Percentiles rank a stretch among this genome's conserved stretches.
Conservation (phyloP, 2,888 invertebrate species). For the Dryocosmus kuriphilus region DNA sequence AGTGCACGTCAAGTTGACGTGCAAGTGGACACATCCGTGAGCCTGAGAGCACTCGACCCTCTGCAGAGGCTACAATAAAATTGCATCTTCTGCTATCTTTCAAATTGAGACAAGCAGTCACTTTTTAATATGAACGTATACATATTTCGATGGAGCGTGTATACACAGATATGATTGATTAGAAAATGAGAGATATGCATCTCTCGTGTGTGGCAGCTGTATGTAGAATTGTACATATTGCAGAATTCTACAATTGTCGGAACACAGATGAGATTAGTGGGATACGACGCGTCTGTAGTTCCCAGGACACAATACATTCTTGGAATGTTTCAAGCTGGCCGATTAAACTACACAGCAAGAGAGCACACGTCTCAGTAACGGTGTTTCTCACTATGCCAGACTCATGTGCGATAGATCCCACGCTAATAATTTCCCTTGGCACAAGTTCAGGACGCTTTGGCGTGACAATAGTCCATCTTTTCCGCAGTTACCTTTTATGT, state of each 20-base stretch:
- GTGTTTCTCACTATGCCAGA: conserved; percentile 63
- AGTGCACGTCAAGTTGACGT: conserved; percentile 35
- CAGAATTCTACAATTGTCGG: conserved; percentile 51
- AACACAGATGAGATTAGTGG: conserved; percentile 59
- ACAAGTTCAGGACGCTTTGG: conserved; percentile 61
- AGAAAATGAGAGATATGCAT: conserved; percentile 25
- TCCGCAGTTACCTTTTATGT: neutral
- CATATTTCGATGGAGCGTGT: conserved; percentile 21
- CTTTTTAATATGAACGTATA: conserved; percentile 27
- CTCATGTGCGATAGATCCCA: conserved; percentile 69
- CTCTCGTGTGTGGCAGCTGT: conserved; percentile 17
- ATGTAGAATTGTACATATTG: neutral
- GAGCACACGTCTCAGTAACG: conserved; percentile 66
- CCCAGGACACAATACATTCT: conserved; percentile 71
- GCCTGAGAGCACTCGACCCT: conserved; percentile 34
- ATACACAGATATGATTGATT: conserved; percentile 12
- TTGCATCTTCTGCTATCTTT: conserved; percentile 31
- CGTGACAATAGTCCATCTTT: conserved; percentile 55
- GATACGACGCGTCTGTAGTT: conserved; percentile 62
- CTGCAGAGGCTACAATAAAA: conserved; percentile 37
- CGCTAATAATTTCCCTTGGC: conserved; percentile 71
- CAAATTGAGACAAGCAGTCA: conserved; percentile 28
- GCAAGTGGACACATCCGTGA: conserved; percentile 37
- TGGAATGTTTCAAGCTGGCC: conserved; percentile 68
- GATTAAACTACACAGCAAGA: conserved; percentile 56